phyloP scores from a whole-genome alignment of 2,797 vertebrate species.

The Benthosema pterotum region DNA sequence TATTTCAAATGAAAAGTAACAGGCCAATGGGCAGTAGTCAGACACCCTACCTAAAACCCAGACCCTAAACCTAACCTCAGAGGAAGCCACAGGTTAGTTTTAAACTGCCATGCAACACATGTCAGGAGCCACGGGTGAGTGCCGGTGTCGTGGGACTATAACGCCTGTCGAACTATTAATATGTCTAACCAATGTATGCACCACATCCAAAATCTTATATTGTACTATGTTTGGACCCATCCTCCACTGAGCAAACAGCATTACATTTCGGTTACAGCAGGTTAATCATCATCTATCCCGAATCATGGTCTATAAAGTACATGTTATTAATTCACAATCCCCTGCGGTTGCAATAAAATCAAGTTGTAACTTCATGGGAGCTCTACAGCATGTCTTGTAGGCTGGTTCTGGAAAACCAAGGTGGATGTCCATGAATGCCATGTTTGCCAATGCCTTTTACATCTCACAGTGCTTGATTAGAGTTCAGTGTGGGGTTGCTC shows the following conservation, averaged over 20 bases:
- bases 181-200: too few species aligned
- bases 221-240: too few species aligned
- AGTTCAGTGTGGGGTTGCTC: slow-evolving; percentile 76
- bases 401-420: slow-evolving; percentile 45
- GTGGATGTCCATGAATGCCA: slow-evolving; percentile 15
- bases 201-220: too few species aligned
- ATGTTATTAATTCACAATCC: slow-evolving; percentile 60
- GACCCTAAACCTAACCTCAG: too few species aligned
- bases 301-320: slow-evolving; percentile 50
- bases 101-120: too few species aligned
- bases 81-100: too few species aligned
- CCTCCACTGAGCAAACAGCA: slow-evolving; percentile 44
- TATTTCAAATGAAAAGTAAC: too few species aligned
- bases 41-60: too few species aligned
- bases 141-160: too few species aligned
- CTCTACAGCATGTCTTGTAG: slow-evolving; percentile 29
- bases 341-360: slow-evolving; percentile 58
- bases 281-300: slow-evolving; percentile 67
- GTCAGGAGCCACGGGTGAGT: too few species aligned
- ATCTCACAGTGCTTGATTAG: slow-evolving; percentile 81
- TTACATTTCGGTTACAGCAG: slow-evolving; percentile 63
- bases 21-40: too few species aligned
- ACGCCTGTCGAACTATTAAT: too few species aligned
- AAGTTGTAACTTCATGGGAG: slow-evolving; percentile 45
- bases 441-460: slow-evolving; percentile 67